Evolutionary conservation across 1,140 invertebrate genomes (phyloP).

Genomic region (Apis florea): DNA sequence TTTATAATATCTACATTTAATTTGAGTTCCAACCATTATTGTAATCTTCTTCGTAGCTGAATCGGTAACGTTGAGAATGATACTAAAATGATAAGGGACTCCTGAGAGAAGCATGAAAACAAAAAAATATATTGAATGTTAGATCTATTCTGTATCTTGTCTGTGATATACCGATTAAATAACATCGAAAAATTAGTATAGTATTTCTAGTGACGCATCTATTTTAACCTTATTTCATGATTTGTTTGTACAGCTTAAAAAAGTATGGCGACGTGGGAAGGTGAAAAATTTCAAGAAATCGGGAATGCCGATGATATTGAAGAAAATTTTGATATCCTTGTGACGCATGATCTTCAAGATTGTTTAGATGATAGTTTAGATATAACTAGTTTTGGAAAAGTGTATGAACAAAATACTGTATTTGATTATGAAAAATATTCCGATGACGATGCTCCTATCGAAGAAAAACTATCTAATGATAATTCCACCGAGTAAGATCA

Average conservation of each 20-base stretch:
- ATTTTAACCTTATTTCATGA: slow-evolving; percentile 40
- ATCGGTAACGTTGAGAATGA: too few species aligned
- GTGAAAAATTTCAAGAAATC: slow-evolving; percentile 71
- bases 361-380: slow-evolving; percentile 82
- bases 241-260: slow-evolving; percentile 63
- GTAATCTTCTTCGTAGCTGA: too few species aligned
- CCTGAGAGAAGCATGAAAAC: too few species aligned
- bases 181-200: not conserved
- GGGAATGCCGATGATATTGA: slow-evolving; percentile 67
- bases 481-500: slow-evolving; percentile 70
- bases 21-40: too few species aligned
- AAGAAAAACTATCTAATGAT: slow-evolving; percentile 73
- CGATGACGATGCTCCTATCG: slow-evolving; percentile 73
- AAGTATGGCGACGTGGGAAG: slow-evolving; percentile 79
- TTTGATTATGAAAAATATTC: slow-evolving; percentile 74
- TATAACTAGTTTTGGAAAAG: slow-evolving; percentile 79
- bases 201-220: not conserved
- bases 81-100: too few species aligned
- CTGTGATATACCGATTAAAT: not conserved
- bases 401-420: slow-evolving; percentile 78
- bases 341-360: slow-evolving; percentile 81
- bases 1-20: too few species aligned
- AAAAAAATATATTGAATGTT: too few species aligned
- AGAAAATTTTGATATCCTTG: slow-evolving; percentile 76
- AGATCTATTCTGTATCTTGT: too few species aligned